Conservation (phyloP, 2,113 vertebrate genomes). For the Platanista minor region DNA sequence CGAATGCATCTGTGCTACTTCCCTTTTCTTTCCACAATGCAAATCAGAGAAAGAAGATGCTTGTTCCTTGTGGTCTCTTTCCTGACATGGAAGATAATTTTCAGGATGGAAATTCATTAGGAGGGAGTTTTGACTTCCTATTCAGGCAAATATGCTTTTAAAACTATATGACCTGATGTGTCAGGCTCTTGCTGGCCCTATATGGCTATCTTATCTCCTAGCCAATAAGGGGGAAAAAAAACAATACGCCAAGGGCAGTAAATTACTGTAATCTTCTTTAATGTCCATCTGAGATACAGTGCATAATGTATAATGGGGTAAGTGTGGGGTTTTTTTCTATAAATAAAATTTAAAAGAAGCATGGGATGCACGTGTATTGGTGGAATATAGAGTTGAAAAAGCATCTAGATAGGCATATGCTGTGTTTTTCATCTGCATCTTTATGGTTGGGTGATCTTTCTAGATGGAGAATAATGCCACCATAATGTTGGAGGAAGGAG, state of each 20-base stretch:
- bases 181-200: constrained; percentile 54
- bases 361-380: constrained; percentile 12
- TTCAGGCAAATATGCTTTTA: constrained; percentile 73
- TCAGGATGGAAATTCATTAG: constrained; percentile 77
- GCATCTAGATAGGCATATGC: neutral
- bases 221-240: constrained; percentile 52
- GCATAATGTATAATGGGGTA: constrained; percentile 37
- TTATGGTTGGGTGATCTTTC: constrained; percentile 3
- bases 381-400: neutral
- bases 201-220: constrained; percentile 50
- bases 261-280: constrained; percentile 67
- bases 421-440: constrained; percentile 30
- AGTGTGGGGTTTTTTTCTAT: constrained; percentile 50
- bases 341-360: constrained; percentile 61
- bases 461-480: constrained; percentile 15
- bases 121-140: constrained; percentile 75
- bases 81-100: constrained; percentile 77
- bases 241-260: constrained; percentile 52
- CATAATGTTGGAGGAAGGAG: neutral
- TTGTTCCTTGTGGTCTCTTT: constrained; percentile 74
- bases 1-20: constrained; percentile 82
- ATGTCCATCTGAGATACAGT: constrained; percentile 47
- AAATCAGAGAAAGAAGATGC: constrained; percentile 75
- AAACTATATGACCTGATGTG: constrained; percentile 62
- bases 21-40: constrained; percentile 61